Evolutionary conservation across 2,888 invertebrate genomes (phyloP).

Genomic region (Pristionchus japonicus): DNA sequence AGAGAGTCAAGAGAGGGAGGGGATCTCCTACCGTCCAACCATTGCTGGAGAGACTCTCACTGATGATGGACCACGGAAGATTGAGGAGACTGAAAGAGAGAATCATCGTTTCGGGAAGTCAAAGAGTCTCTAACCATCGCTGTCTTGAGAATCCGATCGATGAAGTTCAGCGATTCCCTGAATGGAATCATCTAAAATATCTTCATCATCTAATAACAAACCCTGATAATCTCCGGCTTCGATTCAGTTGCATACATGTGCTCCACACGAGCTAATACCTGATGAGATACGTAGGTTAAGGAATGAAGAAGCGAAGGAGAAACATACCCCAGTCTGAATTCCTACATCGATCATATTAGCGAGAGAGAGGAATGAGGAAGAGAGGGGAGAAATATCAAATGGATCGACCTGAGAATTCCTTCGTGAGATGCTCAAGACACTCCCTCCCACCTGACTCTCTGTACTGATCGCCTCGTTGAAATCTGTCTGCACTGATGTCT

Average conservation of each 20-base stretch:
- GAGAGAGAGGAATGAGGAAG: neutral
- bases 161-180: conserved; percentile 26
- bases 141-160: conserved; percentile 30
- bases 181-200: neutral
- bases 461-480: neutral
- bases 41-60: neutral
- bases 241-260: conserved; percentile 35
- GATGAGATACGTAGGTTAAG: neutral
- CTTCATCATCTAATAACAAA: neutral
- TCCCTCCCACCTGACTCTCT: neutral
- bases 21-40: neutral
- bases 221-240: conserved; percentile 4
- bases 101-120: neutral
- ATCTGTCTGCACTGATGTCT: neutral
- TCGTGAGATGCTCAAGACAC: neutral
- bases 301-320: neutral
- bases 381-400: neutral
- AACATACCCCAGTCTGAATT: neutral
- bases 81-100: neutral
- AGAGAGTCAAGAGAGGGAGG: too few species aligned
- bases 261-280: conserved; percentile 23
- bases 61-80: neutral
- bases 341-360: conserved; percentile 29
- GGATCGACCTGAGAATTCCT: neutral
- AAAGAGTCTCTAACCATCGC: neutral